Evolutionary conservation across 1,140 invertebrate species (phyloP).

Genomic region (Leptopilina boulardi): DNA sequence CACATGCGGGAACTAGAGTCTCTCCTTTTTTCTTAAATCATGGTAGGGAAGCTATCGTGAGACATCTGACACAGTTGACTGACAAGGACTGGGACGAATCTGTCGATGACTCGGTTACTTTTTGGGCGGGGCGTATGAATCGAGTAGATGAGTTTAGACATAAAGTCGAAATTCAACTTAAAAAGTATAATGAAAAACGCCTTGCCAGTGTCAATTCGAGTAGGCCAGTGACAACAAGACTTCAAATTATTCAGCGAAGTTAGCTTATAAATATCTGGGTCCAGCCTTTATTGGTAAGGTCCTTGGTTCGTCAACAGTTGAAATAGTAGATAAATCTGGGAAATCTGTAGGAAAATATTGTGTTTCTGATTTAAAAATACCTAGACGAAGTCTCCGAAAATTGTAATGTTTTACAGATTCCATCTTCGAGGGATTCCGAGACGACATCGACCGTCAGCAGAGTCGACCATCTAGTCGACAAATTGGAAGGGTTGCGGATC

Average conservation of each 20-base stretch:
- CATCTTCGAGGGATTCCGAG: neutral
- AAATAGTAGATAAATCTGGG: neutral
- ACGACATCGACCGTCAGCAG: neutral
- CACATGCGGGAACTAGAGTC: constrained; percentile 37
- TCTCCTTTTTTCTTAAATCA: constrained; percentile 42
- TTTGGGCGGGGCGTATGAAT: too few relatives aligned
- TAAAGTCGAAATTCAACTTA: too few relatives aligned
- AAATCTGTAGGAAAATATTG: neutral
- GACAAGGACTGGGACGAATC: too few relatives aligned
- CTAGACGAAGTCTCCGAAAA: neutral
- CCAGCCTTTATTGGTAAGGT: too few relatives aligned
- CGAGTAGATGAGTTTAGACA: too few relatives aligned
- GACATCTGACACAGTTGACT: neutral
- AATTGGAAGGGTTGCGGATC: neutral
- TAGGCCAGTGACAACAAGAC: too few relatives aligned
- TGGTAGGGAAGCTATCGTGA: constrained; percentile 35
- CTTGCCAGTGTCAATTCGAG: too few relatives aligned
- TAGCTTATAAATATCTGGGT: too few relatives aligned
- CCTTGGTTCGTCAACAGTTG: neutral
- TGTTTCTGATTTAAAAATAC: neutral
- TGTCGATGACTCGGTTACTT: too few relatives aligned
- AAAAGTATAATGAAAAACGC: too few relatives aligned
- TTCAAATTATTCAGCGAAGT: too few relatives aligned
- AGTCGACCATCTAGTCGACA: neutral
- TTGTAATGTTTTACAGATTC: constrained; percentile 3